phyloP scores from a whole-genome alignment of 1,140 invertebrate genomes.

The Aphelenchoides fujianensis region DNA sequence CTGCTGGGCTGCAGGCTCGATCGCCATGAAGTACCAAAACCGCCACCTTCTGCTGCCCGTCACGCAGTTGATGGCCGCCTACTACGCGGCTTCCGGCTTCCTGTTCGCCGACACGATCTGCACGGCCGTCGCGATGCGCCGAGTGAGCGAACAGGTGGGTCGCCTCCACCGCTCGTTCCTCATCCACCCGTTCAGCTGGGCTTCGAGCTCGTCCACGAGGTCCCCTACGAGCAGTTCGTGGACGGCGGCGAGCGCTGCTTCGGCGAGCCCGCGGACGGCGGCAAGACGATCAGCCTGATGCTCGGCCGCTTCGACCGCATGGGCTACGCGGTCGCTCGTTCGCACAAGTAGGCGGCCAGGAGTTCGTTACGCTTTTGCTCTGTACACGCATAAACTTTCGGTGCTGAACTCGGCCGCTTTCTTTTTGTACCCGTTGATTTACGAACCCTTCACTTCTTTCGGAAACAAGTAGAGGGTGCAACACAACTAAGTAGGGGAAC shows the following conservation, averaged over 20 bases:
- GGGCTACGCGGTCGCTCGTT: background rate
- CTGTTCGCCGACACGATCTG: background rate
- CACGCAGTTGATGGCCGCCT: background rate
- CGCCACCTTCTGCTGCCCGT: background rate
- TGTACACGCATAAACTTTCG: no score
- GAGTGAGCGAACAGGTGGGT: background rate
- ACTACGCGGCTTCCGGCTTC: background rate
- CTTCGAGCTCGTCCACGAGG: background rate
- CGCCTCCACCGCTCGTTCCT: background rate
- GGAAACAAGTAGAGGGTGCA: background rate
- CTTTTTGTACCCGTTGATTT: background rate
- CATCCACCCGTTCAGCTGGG: background rate
- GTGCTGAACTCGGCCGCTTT: no score
- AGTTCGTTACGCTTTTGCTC: no score
- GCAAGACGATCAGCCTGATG: background rate
- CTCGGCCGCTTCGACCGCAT: background rate
- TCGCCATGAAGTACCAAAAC: background rate
- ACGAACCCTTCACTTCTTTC: background rate
- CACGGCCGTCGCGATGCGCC: background rate
- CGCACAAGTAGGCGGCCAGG: no score
- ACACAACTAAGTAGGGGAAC: background rate
- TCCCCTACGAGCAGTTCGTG: background rate
- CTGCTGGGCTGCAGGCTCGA: background rate
- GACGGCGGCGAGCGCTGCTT: background rate
- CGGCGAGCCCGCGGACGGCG: background rate